These are phyloP conservation scores for Scytalopus superciliaris DNA, from an alignment of 2,113 vertebrate genomes.

Conservation along the genomic window DNA sequence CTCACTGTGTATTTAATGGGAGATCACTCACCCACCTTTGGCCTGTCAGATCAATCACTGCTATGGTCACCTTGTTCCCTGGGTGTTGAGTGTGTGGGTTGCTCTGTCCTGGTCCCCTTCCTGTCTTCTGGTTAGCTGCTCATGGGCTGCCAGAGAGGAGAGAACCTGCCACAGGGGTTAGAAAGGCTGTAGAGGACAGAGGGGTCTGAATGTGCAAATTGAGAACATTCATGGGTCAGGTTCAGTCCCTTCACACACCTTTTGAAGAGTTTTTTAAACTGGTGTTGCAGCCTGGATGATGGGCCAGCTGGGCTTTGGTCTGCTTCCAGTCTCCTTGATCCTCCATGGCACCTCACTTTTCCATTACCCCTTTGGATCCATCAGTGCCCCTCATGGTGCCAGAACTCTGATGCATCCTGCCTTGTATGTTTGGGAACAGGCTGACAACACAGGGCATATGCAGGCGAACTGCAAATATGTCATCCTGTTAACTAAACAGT, in stretches of 20 bases:
- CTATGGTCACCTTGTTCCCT: neutral
- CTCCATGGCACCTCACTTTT: fast-evolving
- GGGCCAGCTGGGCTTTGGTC: neutral
- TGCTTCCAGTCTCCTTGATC: neutral
- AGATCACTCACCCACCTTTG: neutral
- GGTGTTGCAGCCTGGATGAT: neutral
- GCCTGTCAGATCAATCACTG: neutral
- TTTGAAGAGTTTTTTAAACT: neutral
- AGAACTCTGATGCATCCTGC: neutral
- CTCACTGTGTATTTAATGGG: fast-evolving
- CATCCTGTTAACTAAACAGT: neutral
- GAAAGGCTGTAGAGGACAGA: neutral
- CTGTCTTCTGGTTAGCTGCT: fast-evolving
- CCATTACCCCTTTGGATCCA: neutral
- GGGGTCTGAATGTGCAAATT: neutral
- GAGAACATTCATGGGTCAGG: neutral
- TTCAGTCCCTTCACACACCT: neutral
- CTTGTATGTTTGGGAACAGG: neutral
- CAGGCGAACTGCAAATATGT: neutral
- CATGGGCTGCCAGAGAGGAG: fast-evolving
- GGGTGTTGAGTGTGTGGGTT: fast-evolving
- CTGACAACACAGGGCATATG: neutral
- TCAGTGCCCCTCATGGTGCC: neutral
- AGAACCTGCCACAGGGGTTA: fast-evolving
- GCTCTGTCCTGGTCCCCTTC: neutral